phyloP scores from a whole-genome alignment of 2,113 vertebrate genomes.

The Pandion haliaetus region DNA sequence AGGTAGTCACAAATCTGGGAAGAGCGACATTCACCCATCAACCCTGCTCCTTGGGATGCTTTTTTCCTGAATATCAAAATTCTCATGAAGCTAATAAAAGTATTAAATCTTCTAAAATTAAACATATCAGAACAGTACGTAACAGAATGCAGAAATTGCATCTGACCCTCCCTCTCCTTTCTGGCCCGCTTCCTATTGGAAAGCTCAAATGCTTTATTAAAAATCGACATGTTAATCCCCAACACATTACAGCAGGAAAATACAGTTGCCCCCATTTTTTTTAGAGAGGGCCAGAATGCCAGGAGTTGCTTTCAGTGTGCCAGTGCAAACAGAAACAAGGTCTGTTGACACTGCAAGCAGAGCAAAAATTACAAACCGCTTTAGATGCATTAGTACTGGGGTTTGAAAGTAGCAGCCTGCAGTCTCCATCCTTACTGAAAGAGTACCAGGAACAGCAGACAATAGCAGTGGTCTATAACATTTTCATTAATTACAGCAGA shows the following conservation, averaged over 20 bases:
- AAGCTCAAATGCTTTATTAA: not conserved
- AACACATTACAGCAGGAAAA: not conserved
- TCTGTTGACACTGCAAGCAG: not conserved
- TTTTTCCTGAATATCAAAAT: not conserved
- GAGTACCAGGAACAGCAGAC: not conserved
- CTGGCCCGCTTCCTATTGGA: accelerated
- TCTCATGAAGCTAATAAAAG: not conserved
- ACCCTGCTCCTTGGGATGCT: not conserved
- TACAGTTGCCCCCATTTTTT: accelerated
- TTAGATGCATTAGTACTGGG: accelerated
- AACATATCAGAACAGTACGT: accelerated
- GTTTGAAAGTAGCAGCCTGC: accelerated
- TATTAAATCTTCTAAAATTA: not conserved
- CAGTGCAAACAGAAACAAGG: not conserved
- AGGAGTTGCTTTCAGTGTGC: accelerated
- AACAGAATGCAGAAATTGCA: not conserved
- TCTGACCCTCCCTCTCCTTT: not conserved
- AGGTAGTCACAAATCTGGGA: not conserved
- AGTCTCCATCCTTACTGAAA: not conserved
- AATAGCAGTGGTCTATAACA: accelerated
- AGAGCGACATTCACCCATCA: not conserved
- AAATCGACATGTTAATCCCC: not conserved
- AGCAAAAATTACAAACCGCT: accelerated
- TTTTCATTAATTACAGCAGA: not conserved
- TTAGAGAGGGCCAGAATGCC: not conserved